Percentiles rank a stretch among this genome's conserved stretches.
phyloP scores from a whole-genome alignment of 2,888 invertebrate species.

The Mythimna lalbum region DNA sequence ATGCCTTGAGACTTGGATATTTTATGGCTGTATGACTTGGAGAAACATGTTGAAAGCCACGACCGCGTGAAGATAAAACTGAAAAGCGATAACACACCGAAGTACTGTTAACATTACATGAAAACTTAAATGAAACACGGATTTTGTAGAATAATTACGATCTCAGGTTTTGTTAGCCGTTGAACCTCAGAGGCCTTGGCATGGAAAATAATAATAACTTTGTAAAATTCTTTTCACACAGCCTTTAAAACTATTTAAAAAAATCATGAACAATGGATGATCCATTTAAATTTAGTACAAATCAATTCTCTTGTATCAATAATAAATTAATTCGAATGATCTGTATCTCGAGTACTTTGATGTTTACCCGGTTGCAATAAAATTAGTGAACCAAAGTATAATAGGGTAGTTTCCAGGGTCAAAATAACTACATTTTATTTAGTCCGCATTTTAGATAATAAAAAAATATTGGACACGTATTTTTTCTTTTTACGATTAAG shows the following conservation, averaged over 20 bases:
- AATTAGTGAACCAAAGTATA: not conserved
- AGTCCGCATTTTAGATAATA: no score
- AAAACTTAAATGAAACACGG: slow-evolving; percentile 9
- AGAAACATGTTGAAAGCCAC: slow-evolving; percentile 51
- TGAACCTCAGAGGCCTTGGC: slow-evolving; percentile 1
- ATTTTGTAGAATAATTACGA: slow-evolving; percentile 9
- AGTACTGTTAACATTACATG: slow-evolving; percentile 7
- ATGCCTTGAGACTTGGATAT: slow-evolving; percentile 34
- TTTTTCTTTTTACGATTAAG: no score
- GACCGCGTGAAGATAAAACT: slow-evolving; percentile 52
- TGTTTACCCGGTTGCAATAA: not conserved
- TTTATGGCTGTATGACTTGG: slow-evolving; percentile 50
- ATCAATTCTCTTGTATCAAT: not conserved
- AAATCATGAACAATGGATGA: no score
- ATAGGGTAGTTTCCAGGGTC: no score
- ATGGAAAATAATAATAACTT: slow-evolving; percentile 12
- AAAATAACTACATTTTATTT: no score
- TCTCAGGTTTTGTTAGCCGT: not conserved
- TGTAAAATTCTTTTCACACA: not conserved
- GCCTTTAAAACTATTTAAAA: not conserved
- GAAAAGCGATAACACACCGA: slow-evolving; percentile 36
- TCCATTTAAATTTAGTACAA: not conserved
- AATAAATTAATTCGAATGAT: not conserved
- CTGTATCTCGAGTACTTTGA: not conserved
- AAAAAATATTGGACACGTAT: no score